phyloP scores from a whole-genome alignment of 1,140 invertebrate species.

The Zaprionus vittiger region DNA sequence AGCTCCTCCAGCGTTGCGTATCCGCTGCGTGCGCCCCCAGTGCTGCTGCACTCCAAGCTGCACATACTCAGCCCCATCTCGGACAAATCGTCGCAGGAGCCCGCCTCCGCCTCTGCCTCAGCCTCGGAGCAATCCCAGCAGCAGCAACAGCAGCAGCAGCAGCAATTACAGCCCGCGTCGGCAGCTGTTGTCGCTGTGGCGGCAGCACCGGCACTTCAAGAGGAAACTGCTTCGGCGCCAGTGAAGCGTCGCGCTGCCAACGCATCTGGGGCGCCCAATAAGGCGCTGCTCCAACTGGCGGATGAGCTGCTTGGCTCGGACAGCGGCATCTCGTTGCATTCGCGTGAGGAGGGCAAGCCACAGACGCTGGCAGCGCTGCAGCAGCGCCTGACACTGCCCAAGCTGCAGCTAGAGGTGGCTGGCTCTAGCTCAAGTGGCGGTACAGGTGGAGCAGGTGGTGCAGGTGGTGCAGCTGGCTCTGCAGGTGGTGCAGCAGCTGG shows the following conservation, averaged over 20 bases:
- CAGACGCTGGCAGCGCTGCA: constrained; percentile 84
- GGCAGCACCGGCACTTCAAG: constrained; percentile 42
- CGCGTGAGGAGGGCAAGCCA: constrained; percentile 90
- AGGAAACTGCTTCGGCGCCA: not conserved
- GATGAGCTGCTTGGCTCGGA: constrained; percentile 93
- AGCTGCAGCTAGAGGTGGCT: constrained; percentile 84
- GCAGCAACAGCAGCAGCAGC: constrained; percentile 84
- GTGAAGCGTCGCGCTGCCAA: constrained; percentile 48
- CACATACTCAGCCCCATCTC: constrained; percentile 95
- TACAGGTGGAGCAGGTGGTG: constrained; percentile 33
- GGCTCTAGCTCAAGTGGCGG: constrained; percentile 53
- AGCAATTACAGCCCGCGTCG: constrained; percentile 47
- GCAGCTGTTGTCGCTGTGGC: constrained; percentile 85
- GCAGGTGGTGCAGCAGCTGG: constrained; percentile 13
- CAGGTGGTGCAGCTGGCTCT: not conserved
- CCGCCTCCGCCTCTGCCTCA: constrained; percentile 88
- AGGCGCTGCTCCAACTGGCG: constrained; percentile 90
- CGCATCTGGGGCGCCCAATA: constrained; percentile 88
- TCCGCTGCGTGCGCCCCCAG: constrained; percentile 88
- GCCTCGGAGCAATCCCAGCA: constrained; percentile 88
- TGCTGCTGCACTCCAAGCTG: constrained; percentile 89
- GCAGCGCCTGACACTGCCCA: constrained; percentile 86
- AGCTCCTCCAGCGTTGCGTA: constrained; percentile 85
- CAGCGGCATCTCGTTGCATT: constrained; percentile 93
- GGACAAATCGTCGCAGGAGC: constrained; percentile 95